Percentiles rank a stretch among this genome's conserved stretches.
Conservation (phyloP, 1,140 invertebrate species). For the Drosophila subobscura region DNA sequence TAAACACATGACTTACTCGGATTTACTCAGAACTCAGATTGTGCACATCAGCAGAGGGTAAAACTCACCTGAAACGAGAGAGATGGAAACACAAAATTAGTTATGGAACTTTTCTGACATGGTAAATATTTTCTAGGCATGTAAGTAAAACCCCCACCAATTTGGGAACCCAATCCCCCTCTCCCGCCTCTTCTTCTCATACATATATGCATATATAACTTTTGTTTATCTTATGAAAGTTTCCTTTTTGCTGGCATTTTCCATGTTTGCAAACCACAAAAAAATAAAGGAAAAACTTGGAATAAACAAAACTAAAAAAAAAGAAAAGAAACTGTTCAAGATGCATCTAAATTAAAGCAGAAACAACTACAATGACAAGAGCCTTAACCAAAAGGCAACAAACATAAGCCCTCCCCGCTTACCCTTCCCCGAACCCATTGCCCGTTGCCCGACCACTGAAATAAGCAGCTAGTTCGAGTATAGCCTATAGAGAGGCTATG, state of each 20-base stretch:
- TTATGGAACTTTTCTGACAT: not conserved
- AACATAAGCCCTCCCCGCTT: no score
- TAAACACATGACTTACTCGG: conserved; percentile 39
- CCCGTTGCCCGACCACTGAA: conserved; percentile 7
- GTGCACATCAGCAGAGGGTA: not conserved
- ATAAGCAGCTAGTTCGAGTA: conserved; percentile 17
- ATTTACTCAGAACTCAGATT: conserved; percentile 29
- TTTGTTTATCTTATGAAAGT: conserved; percentile 53
- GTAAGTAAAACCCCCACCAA: not conserved
- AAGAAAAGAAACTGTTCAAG: conserved; percentile 43
- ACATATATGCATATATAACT: conserved; percentile 51
- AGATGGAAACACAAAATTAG: conserved; percentile 33
- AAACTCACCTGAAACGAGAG: conserved; percentile 57
- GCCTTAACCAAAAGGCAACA: conserved; percentile 50
- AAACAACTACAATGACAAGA: conserved; percentile 61
- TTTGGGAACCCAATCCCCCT: conserved; percentile 6
- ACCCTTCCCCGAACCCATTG: no score
- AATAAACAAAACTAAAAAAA: not conserved
- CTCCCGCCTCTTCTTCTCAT: conserved; percentile 1
- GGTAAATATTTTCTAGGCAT: conserved; percentile 1
- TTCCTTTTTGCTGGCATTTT: conserved; percentile 39
- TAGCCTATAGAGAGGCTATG: conserved; percentile 6
- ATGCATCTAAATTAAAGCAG: conserved; percentile 61
- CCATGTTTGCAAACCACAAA: conserved; percentile 35
- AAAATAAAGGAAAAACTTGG: not conserved